Conservation (phyloP, 2,113 vertebrate genomes). For the Epinephelus cyanopodus region DNA sequence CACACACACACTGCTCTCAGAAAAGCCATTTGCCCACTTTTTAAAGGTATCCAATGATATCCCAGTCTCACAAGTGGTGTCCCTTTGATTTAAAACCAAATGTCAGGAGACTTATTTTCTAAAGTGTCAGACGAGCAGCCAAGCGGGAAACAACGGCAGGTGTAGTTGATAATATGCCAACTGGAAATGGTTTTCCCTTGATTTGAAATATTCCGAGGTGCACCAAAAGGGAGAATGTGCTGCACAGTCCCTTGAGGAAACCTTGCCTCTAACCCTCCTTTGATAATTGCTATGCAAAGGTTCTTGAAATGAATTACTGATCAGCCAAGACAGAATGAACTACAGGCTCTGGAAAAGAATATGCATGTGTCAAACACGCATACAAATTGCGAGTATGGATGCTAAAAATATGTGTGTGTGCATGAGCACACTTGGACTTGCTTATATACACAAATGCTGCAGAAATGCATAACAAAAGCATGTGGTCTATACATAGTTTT, state of each 20-base stretch:
- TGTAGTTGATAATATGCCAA: conserved; percentile 82
- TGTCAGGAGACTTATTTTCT: conserved; percentile 79
- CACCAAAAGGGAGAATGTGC: conserved; percentile 72
- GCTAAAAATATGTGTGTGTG: conserved; percentile 7
- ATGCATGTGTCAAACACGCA: conserved; percentile 32
- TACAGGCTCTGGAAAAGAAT: conserved; percentile 57
- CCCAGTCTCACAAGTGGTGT: conserved; percentile 65
- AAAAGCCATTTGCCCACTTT: conserved; percentile 74
- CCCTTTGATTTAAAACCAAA: conserved; percentile 81
- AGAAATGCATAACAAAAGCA: conserved; percentile 37
- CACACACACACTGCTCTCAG: conserved; percentile 33
- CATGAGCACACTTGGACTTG: not conserved
- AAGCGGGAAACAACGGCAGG: conserved; percentile 78
- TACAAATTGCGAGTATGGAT: conserved; percentile 7
- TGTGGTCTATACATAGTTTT: conserved; percentile 15
- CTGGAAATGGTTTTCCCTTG: conserved; percentile 78
- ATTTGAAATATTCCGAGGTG: conserved; percentile 78
- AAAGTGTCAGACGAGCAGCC: conserved; percentile 77
- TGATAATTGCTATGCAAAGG: conserved; percentile 90
- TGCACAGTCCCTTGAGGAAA: conserved; percentile 70
- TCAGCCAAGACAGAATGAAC: conserved; percentile 87
- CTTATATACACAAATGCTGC: conserved; percentile 31
- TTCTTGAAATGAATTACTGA: conserved; percentile 90
- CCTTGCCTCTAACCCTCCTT: conserved; percentile 85
- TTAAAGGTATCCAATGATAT: conserved; percentile 67